phyloP scores from a whole-genome alignment of 2,888 invertebrate species.

The Eilema depressum region DNA sequence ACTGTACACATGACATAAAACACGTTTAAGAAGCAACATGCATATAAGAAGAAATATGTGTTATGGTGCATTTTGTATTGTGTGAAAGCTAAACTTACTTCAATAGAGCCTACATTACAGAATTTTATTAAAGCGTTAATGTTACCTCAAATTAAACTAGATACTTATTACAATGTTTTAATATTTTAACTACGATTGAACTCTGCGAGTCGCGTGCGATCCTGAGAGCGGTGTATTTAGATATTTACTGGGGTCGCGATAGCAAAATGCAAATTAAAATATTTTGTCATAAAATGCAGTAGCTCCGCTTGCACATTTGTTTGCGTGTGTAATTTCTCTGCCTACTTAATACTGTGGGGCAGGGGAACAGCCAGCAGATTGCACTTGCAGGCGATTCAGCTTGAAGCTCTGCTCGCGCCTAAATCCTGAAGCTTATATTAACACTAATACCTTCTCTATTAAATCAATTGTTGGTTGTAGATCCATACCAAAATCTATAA shows the following conservation, averaged over 20 bases:
- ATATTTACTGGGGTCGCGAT: slow-evolving; percentile 50
- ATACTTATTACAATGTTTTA: slow-evolving; percentile 15
- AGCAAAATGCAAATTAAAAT: slow-evolving; percentile 55
- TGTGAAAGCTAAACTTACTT: slow-evolving; percentile 11
- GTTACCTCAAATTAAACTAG: slow-evolving; percentile 9
- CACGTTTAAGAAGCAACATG: slow-evolving; percentile 17
- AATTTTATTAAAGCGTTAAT: slow-evolving; percentile 17
- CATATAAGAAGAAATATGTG: slow-evolving; percentile 9
- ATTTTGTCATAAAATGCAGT: slow-evolving; percentile 51
- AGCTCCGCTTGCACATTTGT: slow-evolving; percentile 55
- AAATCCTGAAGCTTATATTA: slow-evolving; percentile 67
- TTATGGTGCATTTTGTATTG: slow-evolving; percentile 14
- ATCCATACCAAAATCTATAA: slow-evolving; percentile 98
- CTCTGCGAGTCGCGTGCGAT: slow-evolving; percentile 45
- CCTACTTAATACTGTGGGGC: slow-evolving; percentile 56
- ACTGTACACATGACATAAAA: neutral
- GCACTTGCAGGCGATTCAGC: slow-evolving; percentile 71
- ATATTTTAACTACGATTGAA: slow-evolving; percentile 23
- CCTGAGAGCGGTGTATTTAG: slow-evolving; percentile 48
- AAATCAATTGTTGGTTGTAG: slow-evolving; percentile 96
- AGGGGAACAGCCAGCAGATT: slow-evolving; percentile 66
- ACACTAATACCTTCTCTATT: slow-evolving; percentile 93
- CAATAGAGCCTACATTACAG: neutral
- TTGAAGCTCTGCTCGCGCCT: slow-evolving; percentile 75
- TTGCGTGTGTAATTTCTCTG: slow-evolving; percentile 57